Conservation (phyloP, 1,140 invertebrate genomes). For the Drosophila quadrilineata region DNA sequence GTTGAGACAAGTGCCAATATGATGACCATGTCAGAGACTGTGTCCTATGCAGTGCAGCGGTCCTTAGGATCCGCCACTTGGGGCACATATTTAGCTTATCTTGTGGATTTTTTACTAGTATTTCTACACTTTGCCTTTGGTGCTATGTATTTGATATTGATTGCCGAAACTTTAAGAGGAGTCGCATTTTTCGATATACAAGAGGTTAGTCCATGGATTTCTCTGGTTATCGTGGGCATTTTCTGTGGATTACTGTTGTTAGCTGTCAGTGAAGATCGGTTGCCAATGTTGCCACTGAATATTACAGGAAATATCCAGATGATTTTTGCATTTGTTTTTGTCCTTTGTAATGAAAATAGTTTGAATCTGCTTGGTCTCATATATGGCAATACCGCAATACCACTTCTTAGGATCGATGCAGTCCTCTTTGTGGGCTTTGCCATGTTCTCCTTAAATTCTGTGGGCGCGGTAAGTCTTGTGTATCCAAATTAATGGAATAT, state of each 20-base stretch:
- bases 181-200: neutral
- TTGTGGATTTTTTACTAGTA: neutral
- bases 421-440: neutral
- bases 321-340: neutral
- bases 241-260: neutral
- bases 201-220: neutral
- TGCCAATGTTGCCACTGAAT: neutral
- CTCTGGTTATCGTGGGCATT: neutral
- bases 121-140: neutral
- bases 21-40: neutral
- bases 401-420: too few relatives aligned
- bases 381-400: too few relatives aligned
- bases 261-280: too few relatives aligned
- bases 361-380: too few relatives aligned
- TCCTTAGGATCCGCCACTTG: too few relatives aligned
- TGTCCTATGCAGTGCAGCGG: neutral
- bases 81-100: neutral
- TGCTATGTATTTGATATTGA: neutral
- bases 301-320: neutral
- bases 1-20: neutral
- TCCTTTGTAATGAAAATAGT: neutral
- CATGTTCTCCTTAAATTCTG: neutral
- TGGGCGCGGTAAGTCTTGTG: slow-evolving; percentile 1
- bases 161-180: neutral
- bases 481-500: neutral